Conservation (phyloP, 2,888 invertebrate genomes). For the Schrankia costaestrigalis region DNA sequence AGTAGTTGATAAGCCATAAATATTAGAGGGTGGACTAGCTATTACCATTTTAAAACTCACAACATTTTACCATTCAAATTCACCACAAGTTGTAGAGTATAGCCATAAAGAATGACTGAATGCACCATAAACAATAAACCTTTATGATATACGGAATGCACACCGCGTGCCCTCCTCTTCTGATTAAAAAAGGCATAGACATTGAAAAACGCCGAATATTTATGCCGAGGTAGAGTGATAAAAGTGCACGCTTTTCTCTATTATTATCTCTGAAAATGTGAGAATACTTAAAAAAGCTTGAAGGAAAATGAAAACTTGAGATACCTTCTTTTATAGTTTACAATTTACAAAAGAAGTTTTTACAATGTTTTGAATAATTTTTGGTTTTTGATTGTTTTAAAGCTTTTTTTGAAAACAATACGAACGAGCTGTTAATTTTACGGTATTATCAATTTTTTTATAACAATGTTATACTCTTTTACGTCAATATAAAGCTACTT, state of each 20-base stretch:
- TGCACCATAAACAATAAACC: constrained; percentile 24
- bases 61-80: constrained; percentile 14
- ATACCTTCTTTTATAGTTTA: neutral
- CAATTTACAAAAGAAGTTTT: neutral
- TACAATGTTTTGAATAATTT: neutral
- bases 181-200: constrained; percentile 37
- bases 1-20: constrained; percentile 2
- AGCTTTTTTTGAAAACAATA: no score
- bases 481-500: no score
- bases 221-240: constrained; percentile 16
- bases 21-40: neutral
- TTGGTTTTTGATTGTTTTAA: no score
- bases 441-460: no score
- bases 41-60: constrained; percentile 10
- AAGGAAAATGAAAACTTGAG: constrained; percentile 32
- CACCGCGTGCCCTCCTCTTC: constrained; percentile 23
- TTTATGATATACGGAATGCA: constrained; percentile 29
- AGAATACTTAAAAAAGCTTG: constrained; percentile 45
- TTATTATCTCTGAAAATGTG: constrained; percentile 39
- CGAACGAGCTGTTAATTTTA: no score
- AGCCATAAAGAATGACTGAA: constrained; percentile 17
- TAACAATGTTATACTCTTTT: no score
- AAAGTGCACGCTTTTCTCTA: constrained; percentile 27
- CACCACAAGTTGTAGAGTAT: constrained; percentile 15
- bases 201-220: constrained; percentile 35